Percentiles rank a stretch among this genome's conserved stretches.
Conservation (phyloP, 2,113 vertebrate genomes). For the Apistogramma diplotaenia region DNA sequence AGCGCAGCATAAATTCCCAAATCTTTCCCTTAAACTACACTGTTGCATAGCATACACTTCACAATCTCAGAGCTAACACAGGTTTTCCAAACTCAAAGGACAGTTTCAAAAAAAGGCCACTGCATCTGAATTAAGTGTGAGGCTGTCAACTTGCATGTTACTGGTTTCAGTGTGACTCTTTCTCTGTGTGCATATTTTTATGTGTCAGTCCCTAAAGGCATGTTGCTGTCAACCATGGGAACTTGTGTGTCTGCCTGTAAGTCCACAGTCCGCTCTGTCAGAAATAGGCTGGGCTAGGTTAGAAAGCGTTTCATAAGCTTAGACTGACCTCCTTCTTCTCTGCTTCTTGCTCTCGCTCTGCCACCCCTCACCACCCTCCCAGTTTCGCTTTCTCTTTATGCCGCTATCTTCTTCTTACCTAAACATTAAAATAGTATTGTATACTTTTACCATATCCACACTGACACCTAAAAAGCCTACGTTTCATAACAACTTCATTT, state of each 20-base stretch:
- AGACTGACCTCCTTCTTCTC: slow-evolving; percentile 72
- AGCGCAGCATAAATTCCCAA: background rate
- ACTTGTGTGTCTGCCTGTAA: slow-evolving; percentile 58
- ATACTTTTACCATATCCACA: background rate
- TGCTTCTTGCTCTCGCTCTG: slow-evolving; percentile 32
- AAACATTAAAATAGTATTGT: slow-evolving; percentile 24
- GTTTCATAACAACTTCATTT: slow-evolving; percentile 15
- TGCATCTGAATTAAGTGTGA: background rate
- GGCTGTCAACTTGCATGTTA: background rate
- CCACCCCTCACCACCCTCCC: background rate
- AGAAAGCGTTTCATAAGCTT: slow-evolving; percentile 77
- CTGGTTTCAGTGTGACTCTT: slow-evolving; percentile 3
- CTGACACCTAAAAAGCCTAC: background rate
- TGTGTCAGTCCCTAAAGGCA: slow-evolving; percentile 41
- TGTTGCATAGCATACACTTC: background rate
- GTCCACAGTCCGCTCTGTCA: slow-evolving; percentile 64
- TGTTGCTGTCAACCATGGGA: slow-evolving; percentile 44
- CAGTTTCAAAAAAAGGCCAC: background rate
- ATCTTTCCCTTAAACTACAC: background rate
- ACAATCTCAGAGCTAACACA: background rate
- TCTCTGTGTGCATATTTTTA: slow-evolving; percentile 5
- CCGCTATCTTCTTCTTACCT: slow-evolving; percentile 24
- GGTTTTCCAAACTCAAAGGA: background rate
- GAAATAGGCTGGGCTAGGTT: slow-evolving; percentile 77
- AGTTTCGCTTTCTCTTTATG: slow-evolving; percentile 14